A percentile compares a stretch with the other conserved stretches of the same genome.
Conservation (phyloP, 2,113 vertebrate genomes). For the Pomatostomus ruficeps region DNA sequence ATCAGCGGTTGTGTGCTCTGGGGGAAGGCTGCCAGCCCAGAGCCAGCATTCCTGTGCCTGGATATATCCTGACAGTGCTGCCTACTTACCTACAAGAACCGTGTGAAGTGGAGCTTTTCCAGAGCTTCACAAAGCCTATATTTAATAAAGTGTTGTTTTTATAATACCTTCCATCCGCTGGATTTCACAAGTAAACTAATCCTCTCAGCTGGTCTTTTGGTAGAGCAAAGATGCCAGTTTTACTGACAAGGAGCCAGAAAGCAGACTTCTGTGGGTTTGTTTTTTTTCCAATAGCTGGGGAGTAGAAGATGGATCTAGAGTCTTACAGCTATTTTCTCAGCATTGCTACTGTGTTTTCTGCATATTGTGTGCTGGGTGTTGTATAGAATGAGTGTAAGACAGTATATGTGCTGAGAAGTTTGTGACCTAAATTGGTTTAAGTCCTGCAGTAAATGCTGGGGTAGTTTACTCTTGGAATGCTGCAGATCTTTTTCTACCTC, state of each 20-base stretch:
- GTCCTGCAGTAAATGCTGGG: not conserved
- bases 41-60: not conserved
- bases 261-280: not conserved
- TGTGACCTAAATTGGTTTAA: not conserved
- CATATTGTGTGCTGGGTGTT: not conserved
- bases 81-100: slow-evolving; percentile 43
- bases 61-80: slow-evolving; percentile 14
- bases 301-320: not conserved
- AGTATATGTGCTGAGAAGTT: not conserved
- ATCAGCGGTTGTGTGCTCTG: not conserved
- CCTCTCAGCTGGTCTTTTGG: slow-evolving; percentile 34
- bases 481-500: not conserved
- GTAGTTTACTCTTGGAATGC: not conserved
- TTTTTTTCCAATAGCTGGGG: not conserved
- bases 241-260: not conserved
- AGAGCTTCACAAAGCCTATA: slow-evolving; percentile 55
- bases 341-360: not conserved
- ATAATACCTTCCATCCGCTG: slow-evolving; percentile 45
- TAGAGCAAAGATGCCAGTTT: slow-evolving; percentile 21
- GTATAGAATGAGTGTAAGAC: not conserved
- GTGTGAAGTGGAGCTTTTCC: slow-evolving; percentile 18
- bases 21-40: not conserved
- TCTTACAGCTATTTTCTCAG: not conserved
- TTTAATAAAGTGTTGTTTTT: slow-evolving; percentile 47
- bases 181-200: slow-evolving; percentile 49